These are phyloP conservation scores for Orchestes rusci DNA, from an alignment of 2,888 invertebrate genomes.

Conservation along the genomic window DNA sequence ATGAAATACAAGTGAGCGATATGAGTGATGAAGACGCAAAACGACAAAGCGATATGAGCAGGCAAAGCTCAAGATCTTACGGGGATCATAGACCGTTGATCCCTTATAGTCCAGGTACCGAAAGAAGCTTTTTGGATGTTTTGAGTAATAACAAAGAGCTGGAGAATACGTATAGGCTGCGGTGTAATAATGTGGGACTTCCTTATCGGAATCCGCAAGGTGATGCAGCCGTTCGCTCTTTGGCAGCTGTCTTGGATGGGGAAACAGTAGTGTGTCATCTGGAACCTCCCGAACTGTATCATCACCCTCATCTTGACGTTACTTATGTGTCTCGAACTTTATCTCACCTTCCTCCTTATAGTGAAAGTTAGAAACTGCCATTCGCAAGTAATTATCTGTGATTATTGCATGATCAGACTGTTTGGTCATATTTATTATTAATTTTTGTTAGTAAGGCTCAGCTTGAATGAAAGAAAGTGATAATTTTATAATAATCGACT, in stretches of 20 bases:
- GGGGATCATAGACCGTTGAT: constrained; percentile 76
- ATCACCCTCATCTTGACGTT: constrained; percentile 40
- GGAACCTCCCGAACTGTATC: constrained; percentile 57
- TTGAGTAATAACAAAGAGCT: constrained; percentile 37
- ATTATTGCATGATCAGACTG: constrained; percentile 44
- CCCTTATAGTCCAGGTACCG: constrained; percentile 64
- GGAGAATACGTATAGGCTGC: constrained; percentile 29
- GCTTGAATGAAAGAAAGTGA: constrained; percentile 44
- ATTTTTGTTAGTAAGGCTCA: constrained; percentile 39
- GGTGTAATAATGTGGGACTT: constrained; percentile 47
- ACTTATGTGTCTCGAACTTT: constrained; percentile 48
- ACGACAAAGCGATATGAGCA: constrained; percentile 63
- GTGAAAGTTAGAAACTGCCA: constrained; percentile 52
- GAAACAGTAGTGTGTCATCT: constrained; percentile 81
- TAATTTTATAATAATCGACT: constrained; percentile 45
- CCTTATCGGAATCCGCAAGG: constrained; percentile 47
- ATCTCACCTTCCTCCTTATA: constrained; percentile 51
- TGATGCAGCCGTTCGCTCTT: constrained; percentile 52
- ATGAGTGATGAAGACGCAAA: constrained; percentile 74
- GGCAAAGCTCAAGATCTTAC: constrained; percentile 67
- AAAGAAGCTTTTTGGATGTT: constrained; percentile 45
- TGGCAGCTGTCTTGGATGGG: constrained; percentile 76
- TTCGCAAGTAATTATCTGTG: constrained; percentile 48
- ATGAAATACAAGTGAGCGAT: constrained; percentile 66
- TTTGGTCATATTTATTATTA: constrained; percentile 29